A percentile compares a stretch with the other conserved stretches of the same genome.
phyloP scores from a whole-genome alignment of 2,113 vertebrate species.

The Menura novaehollandiae region DNA sequence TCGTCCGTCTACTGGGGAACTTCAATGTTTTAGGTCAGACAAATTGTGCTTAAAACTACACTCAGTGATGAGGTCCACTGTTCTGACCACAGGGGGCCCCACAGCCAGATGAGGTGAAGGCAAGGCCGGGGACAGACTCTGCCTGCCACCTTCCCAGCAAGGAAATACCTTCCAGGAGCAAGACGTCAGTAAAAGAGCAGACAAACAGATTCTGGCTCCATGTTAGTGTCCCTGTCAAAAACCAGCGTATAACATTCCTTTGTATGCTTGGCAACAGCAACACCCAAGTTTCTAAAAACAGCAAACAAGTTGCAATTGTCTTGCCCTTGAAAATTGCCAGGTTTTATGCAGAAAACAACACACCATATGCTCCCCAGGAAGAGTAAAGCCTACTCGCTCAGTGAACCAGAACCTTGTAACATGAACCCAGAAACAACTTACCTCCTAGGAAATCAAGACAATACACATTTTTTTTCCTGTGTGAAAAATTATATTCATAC shows the following conservation, averaged over 20 bases:
- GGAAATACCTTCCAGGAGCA: background rate
- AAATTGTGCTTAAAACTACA: background rate
- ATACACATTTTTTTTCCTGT: background rate
- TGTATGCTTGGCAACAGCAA: background rate
- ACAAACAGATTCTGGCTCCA: background rate
- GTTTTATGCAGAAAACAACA: background rate
- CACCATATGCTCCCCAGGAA: background rate
- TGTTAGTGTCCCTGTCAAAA: background rate
- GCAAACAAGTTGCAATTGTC: background rate
- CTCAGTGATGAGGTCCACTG: background rate
- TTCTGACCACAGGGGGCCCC: background rate
- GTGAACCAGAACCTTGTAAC: background rate
- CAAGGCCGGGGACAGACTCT: rapidly evolving
- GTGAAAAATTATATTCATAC: background rate
- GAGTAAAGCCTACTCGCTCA: background rate
- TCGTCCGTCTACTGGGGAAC: background rate
- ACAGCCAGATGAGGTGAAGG: rapidly evolving
- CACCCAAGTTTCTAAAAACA: background rate
- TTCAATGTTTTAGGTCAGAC: background rate
- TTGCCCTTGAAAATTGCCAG: background rate
- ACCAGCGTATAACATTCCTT: background rate
- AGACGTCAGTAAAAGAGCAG: background rate
- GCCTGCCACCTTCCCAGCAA: background rate
- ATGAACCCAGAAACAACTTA: background rate
- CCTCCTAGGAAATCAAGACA: background rate